Evolutionary conservation across 1,140 invertebrate species (phyloP).

Genomic region (Drosophila lacertosa): DNA sequence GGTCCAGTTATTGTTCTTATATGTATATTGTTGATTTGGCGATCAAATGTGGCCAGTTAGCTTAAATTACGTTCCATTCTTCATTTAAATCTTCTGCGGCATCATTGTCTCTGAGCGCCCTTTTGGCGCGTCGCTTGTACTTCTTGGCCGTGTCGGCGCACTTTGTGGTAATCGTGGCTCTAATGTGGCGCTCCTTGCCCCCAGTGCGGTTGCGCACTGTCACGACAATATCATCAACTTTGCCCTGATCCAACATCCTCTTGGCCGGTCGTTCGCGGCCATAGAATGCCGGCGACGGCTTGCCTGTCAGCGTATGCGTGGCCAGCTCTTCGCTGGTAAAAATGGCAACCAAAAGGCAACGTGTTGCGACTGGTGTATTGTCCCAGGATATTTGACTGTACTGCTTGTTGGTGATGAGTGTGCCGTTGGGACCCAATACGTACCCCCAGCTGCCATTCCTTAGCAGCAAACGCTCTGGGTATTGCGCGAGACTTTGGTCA

Average conservation of each 20-base stretch:
- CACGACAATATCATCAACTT: conserved; percentile 81
- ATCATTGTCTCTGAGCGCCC: conserved; percentile 18
- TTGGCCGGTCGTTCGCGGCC: conserved; percentile 68
- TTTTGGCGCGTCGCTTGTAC: conserved; percentile 70
- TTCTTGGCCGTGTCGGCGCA: conserved; percentile 87
- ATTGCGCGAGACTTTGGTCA: background rate
- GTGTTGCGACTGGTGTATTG: conserved; percentile 72
- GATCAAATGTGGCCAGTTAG: conserved; percentile 48
- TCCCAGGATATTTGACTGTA: conserved; percentile 76
- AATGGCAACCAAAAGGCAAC: conserved; percentile 69
- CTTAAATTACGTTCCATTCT: background rate
- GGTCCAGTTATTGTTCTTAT: no score
- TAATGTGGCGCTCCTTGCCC: conserved; percentile 69
- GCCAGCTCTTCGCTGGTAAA: conserved; percentile 81
- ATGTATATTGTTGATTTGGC: no score
- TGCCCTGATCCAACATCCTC: conserved; percentile 72
- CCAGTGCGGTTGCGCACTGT: conserved; percentile 68
- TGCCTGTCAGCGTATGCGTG: conserved; percentile 83
- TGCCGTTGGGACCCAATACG: conserved; percentile 78
- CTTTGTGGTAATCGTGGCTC: conserved; percentile 85
- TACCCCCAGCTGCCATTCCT: conserved; percentile 42
- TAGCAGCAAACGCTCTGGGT: conserved; percentile 41
- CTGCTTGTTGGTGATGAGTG: conserved; percentile 58
- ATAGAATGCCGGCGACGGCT: conserved; percentile 82
- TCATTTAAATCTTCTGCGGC: conserved; percentile 3